A percentile compares a stretch with the other conserved stretches of the same genome.
These are phyloP conservation scores for Agrypnia vestita DNA, from an alignment of 1,140 invertebrate species.

Conservation along the genomic window DNA sequence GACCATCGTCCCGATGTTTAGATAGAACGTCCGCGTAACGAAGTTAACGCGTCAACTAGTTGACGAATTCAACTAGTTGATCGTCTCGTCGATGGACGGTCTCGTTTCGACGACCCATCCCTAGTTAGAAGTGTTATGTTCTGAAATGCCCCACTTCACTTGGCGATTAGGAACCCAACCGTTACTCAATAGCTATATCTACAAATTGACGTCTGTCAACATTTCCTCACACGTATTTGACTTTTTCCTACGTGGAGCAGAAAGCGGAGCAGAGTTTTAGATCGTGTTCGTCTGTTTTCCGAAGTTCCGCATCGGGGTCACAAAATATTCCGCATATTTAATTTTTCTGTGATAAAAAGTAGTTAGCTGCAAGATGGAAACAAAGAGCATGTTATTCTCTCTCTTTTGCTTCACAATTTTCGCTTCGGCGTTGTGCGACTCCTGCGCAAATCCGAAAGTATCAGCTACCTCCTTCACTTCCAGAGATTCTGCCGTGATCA, in stretches of 20 bases:
- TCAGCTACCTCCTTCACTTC: conserved; percentile 86
- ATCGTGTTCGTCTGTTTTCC: neutral
- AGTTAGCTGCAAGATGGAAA: conserved; percentile 7
- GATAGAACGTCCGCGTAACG: no score
- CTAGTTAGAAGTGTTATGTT: no score
- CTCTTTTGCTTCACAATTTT: conserved; percentile 33
- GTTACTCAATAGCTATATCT: no score
- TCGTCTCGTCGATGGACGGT: no score
- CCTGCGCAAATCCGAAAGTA: conserved; percentile 78
- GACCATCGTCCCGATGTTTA: no score
- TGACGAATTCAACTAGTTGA: no score
- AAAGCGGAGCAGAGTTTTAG: neutral
- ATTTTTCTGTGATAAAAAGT: conserved; percentile 38
- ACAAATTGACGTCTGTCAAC: neutral
- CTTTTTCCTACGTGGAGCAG: conserved; percentile 35
- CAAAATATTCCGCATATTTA: neutral
- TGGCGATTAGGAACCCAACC: no score
- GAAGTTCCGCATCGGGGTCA: neutral
- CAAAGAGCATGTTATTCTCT: neutral
- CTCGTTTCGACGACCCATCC: no score
- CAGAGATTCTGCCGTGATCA: conserved; percentile 91
- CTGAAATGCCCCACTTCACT: no score
- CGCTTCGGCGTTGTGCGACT: conserved; percentile 35
- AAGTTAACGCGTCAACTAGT: no score
- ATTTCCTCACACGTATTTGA: conserved; percentile 27